Percentiles rank a stretch among this genome's conserved stretches.
phyloP scores from a whole-genome alignment of 2,797 vertebrate species.

The Hippopotamyrus pictus region DNA sequence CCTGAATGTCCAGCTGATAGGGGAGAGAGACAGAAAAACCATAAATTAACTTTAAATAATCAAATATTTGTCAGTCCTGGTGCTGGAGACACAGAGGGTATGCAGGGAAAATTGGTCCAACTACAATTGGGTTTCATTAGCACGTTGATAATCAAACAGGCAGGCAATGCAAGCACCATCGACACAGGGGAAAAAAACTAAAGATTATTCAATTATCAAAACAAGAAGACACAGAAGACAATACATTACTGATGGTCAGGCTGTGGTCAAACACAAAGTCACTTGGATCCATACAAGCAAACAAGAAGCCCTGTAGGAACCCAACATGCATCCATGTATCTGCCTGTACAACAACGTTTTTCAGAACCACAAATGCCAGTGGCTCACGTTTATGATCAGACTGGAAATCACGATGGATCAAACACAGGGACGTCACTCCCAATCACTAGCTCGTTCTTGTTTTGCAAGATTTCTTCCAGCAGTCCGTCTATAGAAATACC shows the following conservation, averaged over 20 bases:
- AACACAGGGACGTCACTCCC: neutral
- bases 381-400: neutral
- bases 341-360: neutral
- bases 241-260: neutral
- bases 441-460: neutral
- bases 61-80: neutral
- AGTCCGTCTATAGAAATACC: neutral
- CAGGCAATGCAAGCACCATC: neutral
- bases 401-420: neutral
- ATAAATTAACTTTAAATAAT: neutral
- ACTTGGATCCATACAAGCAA: neutral
- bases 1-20: constrained; percentile 40
- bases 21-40: neutral
- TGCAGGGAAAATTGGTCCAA: neutral
- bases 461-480: neutral
- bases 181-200: neutral
- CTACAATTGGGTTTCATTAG: neutral
- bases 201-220: neutral
- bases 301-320: neutral
- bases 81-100: neutral
- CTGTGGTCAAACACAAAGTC: neutral
- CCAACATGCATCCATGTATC: neutral
- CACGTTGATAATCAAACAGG: neutral
- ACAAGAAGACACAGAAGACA: neutral
- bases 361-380: neutral